Evolutionary conservation across 2,113 vertebrate species (phyloP).

Genomic region (Salvator merianae): DNA sequence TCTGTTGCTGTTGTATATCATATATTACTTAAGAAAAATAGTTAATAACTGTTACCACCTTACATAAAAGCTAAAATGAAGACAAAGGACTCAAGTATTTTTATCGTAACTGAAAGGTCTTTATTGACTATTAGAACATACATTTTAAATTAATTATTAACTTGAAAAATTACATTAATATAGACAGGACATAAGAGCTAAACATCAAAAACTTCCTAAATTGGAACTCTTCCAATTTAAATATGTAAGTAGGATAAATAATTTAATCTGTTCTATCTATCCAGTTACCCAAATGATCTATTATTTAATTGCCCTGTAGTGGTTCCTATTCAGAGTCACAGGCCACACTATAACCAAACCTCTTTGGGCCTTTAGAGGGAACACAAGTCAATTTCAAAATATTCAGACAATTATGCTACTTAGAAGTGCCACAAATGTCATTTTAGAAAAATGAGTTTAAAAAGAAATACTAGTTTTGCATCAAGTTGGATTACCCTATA

Average conservation of each 20-base stretch:
- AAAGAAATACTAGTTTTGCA: not conserved
- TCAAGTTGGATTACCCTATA: not conserved
- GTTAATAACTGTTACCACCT: not conserved
- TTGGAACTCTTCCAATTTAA: not conserved
- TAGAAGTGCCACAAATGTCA: not conserved
- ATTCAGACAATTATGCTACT: not conserved
- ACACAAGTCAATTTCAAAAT: not conserved
- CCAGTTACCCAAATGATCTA: not conserved
- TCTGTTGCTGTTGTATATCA: no score
- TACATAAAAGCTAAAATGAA: not conserved
- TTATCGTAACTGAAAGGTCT: not conserved
- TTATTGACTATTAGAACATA: conserved; percentile 14
- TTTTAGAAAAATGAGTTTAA: not conserved
- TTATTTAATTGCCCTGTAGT: not conserved
- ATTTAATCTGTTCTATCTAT: not conserved
- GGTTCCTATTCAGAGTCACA: not conserved
- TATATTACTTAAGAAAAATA: not conserved
- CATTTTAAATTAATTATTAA: conserved; percentile 7
- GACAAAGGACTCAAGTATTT: not conserved
- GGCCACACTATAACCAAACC: not conserved
- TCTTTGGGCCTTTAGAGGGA: not conserved
- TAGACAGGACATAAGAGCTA: not conserved
- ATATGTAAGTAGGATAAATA: not conserved
- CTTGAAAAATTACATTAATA: not conserved
- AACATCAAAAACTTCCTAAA: not conserved